A percentile compares a stretch with the other conserved stretches of the same genome.
Evolutionary conservation across 1,140 invertebrate species (phyloP).

Genomic region (Nasonia giraulti): DNA sequence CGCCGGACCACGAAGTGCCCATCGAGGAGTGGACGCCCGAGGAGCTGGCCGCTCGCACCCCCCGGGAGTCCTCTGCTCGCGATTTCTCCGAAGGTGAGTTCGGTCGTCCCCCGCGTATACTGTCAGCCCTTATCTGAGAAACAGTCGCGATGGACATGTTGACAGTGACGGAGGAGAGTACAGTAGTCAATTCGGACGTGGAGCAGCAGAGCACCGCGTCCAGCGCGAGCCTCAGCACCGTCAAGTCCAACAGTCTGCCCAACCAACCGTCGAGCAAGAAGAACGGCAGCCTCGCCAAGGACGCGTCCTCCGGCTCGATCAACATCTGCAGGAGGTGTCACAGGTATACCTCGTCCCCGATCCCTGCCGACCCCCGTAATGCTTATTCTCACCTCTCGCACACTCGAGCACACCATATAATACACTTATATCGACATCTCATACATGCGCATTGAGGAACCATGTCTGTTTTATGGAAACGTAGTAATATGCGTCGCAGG

Average conservation of each 20-base stretch:
- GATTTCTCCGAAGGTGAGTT: slow-evolving; percentile 33
- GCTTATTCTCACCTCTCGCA: no score
- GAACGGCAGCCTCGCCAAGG: slow-evolving; percentile 64
- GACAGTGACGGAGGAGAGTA: slow-evolving; percentile 62
- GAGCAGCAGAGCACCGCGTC: slow-evolving; percentile 71
- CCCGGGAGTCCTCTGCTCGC: slow-evolving; percentile 55
- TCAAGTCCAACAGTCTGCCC: slow-evolving; percentile 70
- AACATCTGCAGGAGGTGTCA: slow-evolving; percentile 78
- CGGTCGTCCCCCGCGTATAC: not conserved
- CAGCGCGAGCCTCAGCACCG: slow-evolving; percentile 70
- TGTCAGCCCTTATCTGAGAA: not conserved
- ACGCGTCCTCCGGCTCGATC: slow-evolving; percentile 74
- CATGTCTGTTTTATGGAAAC: slow-evolving; percentile 45
- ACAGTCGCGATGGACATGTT: slow-evolving; percentile 3
- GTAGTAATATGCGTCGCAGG: slow-evolving; percentile 56
- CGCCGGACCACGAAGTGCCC: slow-evolving; percentile 69
- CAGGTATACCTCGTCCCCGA: slow-evolving; percentile 66
- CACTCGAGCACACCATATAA: not conserved
- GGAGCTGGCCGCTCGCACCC: slow-evolving; percentile 67
- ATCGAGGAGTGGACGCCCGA: slow-evolving; percentile 81
- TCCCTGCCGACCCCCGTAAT: no score
- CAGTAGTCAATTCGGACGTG: slow-evolving; percentile 64
- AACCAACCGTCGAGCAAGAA: slow-evolving; percentile 64
- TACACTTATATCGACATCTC: not conserved
- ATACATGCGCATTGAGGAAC: not conserved